A percentile compares a stretch with the other conserved stretches of the same genome.
These are phyloP conservation scores for Drosophila oshimai DNA, from an alignment of 1,140 invertebrate genomes.

Conservation along the genomic window DNA sequence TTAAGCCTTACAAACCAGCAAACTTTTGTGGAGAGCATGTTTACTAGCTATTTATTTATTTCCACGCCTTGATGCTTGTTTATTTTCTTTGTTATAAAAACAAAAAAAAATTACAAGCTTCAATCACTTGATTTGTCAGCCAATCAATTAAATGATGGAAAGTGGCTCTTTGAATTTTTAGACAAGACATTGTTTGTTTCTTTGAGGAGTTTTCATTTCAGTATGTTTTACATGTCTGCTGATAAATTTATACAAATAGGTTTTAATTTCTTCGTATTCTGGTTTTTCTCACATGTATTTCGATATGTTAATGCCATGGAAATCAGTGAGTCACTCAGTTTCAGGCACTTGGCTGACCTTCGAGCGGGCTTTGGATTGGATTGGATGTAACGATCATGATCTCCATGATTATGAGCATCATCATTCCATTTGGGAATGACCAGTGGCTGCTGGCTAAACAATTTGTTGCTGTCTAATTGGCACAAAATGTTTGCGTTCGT, in stretches of 20 bases:
- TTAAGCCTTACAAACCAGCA: background rate
- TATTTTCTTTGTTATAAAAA: no score
- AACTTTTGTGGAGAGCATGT: background rate
- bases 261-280: no score
- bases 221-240: no score
- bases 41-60: background rate
- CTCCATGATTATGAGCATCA: background rate
- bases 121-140: no score
- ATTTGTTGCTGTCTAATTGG: constrained; percentile 61
- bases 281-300: background rate
- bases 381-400: constrained; percentile 16
- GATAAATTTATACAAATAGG: no score
- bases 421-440: constrained; percentile 5
- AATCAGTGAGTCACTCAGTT: background rate
- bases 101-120: no score
- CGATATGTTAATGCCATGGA: background rate
- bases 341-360: background rate
- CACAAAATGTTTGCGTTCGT: constrained; percentile 37
- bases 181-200: no score
- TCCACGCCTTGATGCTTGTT: no score
- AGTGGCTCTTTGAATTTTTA: no score
- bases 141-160: background rate
- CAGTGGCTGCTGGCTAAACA: background rate
- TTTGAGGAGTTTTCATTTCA: no score
- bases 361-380: background rate